phyloP scores from a whole-genome alignment of 2,888 invertebrate species.

The Schrankia costaestrigalis region DNA sequence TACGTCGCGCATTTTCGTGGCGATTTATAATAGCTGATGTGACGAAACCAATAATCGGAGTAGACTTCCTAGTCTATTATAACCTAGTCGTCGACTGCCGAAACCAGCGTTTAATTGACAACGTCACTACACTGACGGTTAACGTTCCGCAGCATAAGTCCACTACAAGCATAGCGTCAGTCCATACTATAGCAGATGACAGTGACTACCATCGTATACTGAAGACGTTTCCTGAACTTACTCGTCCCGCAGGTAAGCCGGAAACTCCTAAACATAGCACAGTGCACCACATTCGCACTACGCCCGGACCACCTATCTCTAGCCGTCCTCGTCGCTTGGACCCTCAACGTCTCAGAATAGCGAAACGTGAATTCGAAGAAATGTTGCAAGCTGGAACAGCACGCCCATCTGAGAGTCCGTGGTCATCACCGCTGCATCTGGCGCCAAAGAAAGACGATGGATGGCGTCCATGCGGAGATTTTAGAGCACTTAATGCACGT shows the following conservation, averaged over 20 bases:
- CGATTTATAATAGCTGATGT: slow-evolving; percentile 8
- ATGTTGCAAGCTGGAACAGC: slow-evolving; percentile 7
- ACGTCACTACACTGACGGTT: background rate
- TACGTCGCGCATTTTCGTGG: slow-evolving; percentile 5
- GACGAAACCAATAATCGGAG: slow-evolving; percentile 7
- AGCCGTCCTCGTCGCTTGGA: slow-evolving; percentile 8
- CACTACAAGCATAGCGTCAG: background rate
- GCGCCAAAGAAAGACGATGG: slow-evolving; percentile 5
- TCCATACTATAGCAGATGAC: background rate
- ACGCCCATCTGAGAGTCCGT: slow-evolving; percentile 4
- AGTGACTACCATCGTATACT: background rate
- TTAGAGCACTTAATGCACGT: slow-evolving; percentile 3
- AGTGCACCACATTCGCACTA: slow-evolving; percentile 4
- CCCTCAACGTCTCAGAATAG: slow-evolving; percentile 1
- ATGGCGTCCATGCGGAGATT: slow-evolving; percentile 11
- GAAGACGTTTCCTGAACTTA: slow-evolving; percentile 1
- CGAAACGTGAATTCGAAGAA: slow-evolving; percentile 3
- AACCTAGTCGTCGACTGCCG: too few species aligned
- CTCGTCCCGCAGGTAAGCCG: background rate
- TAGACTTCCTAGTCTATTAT: slow-evolving; percentile 5
- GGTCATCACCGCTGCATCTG: slow-evolving; percentile 7
- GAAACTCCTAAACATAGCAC: background rate
- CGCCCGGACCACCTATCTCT: slow-evolving; percentile 5
- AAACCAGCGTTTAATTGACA: slow-evolving; percentile 5
- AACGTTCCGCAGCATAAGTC: background rate